phyloP scores from a whole-genome alignment of 2,113 vertebrate species.

The Sardina pilchardus region DNA sequence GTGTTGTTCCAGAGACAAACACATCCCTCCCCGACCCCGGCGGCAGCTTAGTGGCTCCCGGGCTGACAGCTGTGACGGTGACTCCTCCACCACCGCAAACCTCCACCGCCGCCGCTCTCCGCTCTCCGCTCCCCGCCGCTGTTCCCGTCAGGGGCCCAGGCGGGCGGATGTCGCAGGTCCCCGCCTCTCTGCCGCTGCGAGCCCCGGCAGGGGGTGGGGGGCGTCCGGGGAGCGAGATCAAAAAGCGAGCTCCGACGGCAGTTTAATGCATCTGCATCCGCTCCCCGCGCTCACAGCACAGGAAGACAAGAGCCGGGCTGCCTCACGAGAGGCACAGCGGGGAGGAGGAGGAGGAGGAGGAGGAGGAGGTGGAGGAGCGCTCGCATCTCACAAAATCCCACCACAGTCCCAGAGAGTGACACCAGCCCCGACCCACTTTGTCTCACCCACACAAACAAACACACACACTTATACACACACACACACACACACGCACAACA shows the following conservation, averaged over 20 bases:
- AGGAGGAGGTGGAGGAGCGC: not conserved
- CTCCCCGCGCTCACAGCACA: slow-evolving; percentile 12
- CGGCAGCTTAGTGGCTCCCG: slow-evolving; percentile 4
- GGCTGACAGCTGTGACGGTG: slow-evolving; percentile 16
- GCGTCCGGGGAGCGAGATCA: slow-evolving; percentile 57
- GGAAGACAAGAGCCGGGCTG: slow-evolving; percentile 15
- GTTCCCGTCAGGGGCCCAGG: slow-evolving; percentile 41
- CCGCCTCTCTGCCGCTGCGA: not conserved
- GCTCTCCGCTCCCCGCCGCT: not conserved
- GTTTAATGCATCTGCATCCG: slow-evolving; percentile 34
- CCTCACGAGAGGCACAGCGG: slow-evolving; percentile 22
- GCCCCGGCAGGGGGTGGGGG: not conserved
- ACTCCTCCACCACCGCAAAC: slow-evolving; percentile 1
- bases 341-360: not conserved
- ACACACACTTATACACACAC: not conserved
- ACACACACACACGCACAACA: not conserved
- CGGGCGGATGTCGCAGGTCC: slow-evolving; percentile 44
- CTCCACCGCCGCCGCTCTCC: not conserved
- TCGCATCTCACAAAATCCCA: not conserved
- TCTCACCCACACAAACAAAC: slow-evolving; percentile 23
- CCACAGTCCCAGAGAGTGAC: slow-evolving; percentile 30
- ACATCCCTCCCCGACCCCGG: slow-evolving; percentile 27
- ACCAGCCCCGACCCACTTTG: slow-evolving; percentile 13
- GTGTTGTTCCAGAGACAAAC: slow-evolving; percentile 18
- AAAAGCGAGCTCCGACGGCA: slow-evolving; percentile 56